Percentiles rank a stretch among this genome's conserved stretches.
These are phyloP conservation scores for Cryptosula pallasiana DNA, from an alignment of 2,888 invertebrate genomes.

Conservation along the genomic window DNA sequence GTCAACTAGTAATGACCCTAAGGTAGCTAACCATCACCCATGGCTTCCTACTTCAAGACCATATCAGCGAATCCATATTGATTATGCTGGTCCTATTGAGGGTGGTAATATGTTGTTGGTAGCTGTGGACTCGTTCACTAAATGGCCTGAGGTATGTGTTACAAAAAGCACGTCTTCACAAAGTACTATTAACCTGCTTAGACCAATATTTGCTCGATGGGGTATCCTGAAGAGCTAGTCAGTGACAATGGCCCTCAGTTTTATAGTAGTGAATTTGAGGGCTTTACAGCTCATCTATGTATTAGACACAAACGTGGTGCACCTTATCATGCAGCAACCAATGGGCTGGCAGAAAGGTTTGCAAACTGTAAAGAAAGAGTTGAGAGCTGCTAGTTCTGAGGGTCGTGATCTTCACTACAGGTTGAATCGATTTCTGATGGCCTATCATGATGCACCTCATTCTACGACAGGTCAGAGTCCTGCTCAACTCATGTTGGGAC, in stretches of 20 bases:
- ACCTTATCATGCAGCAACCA: not conserved
- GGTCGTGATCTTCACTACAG: not conserved
- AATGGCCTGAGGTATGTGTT: too few species aligned
- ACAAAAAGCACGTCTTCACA: not conserved
- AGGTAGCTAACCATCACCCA: too few species aligned
- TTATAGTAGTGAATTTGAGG: not conserved
- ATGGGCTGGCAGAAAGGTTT: not conserved
- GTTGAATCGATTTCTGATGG: not conserved
- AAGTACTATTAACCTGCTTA: not conserved
- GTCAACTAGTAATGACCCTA: too few species aligned
- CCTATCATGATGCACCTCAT: not conserved
- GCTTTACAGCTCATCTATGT: not conserved
- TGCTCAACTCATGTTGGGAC: not conserved
- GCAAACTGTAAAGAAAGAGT: not conserved
- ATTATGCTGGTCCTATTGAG: too few species aligned
- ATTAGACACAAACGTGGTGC: not conserved
- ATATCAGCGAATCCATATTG: too few species aligned
- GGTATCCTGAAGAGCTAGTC: not conserved
- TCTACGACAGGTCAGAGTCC: not conserved
- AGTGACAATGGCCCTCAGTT: not conserved
- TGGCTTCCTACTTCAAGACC: too few species aligned
- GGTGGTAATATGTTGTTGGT: too few species aligned
- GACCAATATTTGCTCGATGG: not conserved
- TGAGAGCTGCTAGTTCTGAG: not conserved
- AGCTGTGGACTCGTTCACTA: too few species aligned